These are phyloP conservation scores for Tetragnatha versicolor DNA, from an alignment of 1,140 invertebrate genomes.

Conservation along the genomic window DNA sequence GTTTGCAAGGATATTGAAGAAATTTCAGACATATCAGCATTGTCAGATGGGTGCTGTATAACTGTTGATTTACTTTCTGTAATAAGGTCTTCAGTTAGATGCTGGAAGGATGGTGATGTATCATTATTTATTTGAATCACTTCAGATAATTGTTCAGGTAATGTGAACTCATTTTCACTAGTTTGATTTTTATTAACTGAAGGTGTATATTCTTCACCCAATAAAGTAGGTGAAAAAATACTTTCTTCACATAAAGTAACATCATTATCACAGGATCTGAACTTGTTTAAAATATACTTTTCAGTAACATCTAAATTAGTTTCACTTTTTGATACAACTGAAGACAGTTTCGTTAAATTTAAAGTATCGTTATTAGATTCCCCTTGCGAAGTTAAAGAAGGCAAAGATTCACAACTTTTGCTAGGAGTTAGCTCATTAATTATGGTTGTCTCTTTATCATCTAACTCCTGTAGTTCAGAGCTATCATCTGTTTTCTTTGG, in stretches of 20 bases:
- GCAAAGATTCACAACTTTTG: neutral
- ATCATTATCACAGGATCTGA: neutral
- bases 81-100: too few species aligned
- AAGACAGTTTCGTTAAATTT: neutral
- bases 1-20: too few species aligned
- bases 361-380: neutral
- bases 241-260: neutral
- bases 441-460: neutral
- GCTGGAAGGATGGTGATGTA: too few species aligned
- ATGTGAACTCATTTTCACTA: too few species aligned
- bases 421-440: neutral
- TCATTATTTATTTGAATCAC: too few species aligned
- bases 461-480: neutral
- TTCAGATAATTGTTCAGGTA: too few species aligned
- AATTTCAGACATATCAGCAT: too few species aligned
- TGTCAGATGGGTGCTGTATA: too few species aligned
- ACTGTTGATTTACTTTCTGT: too few species aligned
- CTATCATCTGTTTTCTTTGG: neutral
- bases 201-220: too few species aligned
- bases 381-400: neutral
- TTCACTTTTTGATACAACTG: conserved; percentile 16
- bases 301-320: neutral
- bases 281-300: neutral
- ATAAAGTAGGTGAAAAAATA: neutral
- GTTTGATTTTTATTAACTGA: too few species aligned